Evolutionary conservation across 2,888 invertebrate genomes (phyloP).

Genomic region (Ctenicera cuprea): DNA sequence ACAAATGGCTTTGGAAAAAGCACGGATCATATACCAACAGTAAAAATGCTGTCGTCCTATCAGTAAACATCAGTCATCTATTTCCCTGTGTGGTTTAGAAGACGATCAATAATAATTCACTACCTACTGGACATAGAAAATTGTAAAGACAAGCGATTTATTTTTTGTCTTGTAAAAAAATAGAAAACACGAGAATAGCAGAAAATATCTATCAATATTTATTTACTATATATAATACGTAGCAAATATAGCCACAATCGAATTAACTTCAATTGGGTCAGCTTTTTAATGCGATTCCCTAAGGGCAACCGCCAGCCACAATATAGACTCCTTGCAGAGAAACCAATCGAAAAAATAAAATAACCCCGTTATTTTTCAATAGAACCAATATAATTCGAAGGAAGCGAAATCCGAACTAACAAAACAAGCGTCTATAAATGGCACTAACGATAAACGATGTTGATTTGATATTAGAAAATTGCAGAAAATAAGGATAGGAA

Average conservation of each 20-base stretch:
- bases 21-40: constrained; percentile 28
- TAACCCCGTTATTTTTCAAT: constrained; percentile 23
- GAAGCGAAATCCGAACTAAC: background rate
- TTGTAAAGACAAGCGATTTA: background rate
- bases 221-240: constrained; percentile 28
- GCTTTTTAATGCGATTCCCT: constrained; percentile 41
- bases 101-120: constrained; percentile 16
- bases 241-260: constrained; percentile 34
- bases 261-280: constrained; percentile 46
- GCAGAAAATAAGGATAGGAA: background rate
- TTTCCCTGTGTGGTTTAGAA: constrained; percentile 6
- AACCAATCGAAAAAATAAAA: constrained; percentile 33
- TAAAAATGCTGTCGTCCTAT: constrained; percentile 27
- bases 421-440: background rate
- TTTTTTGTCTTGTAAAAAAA: background rate
- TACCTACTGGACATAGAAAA: background rate
- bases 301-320: constrained; percentile 29
- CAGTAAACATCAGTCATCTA: constrained; percentile 37
- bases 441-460: background rate
- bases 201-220: constrained; percentile 35
- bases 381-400: background rate
- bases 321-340: constrained; percentile 27
- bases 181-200: constrained; percentile 22
- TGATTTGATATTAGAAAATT: too few relatives aligned
- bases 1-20: constrained; percentile 37